A percentile compares a stretch with the other conserved stretches of the same genome.
Conservation (phyloP, 2,113 vertebrate species). For the Physeter macrocephalus region DNA sequence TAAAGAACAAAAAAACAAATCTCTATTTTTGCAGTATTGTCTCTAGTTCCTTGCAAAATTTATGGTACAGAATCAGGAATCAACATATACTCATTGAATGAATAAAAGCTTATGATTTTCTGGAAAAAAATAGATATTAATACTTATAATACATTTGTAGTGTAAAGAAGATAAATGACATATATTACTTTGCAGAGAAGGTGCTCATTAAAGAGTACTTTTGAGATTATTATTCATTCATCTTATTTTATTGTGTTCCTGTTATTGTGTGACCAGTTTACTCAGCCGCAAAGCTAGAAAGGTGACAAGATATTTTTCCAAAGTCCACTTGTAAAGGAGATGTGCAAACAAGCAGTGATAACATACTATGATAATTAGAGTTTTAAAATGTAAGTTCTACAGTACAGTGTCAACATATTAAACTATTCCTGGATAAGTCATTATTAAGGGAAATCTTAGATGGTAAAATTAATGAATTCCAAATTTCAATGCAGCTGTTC, state of each 20-base stretch:
- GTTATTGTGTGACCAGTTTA: background rate
- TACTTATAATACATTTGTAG: background rate
- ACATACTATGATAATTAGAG: background rate
- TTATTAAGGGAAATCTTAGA: background rate
- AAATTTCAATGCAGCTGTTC: background rate
- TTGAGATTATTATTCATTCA: background rate
- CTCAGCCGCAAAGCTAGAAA: background rate
- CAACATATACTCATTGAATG: background rate
- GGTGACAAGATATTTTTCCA: background rate
- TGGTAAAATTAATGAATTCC: conserved; percentile 5
- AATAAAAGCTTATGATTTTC: background rate
- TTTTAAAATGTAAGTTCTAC: background rate
- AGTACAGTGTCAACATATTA: background rate
- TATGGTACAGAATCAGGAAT: background rate
- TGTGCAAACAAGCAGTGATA: background rate
- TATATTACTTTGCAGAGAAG: background rate
- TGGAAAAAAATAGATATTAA: background rate
- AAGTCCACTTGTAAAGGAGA: background rate
- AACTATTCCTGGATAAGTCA: conserved; percentile 6
- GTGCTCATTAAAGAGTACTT: background rate
- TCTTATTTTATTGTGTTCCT: background rate
- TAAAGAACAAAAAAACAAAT: background rate
- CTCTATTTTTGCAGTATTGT: background rate
- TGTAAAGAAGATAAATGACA: background rate
- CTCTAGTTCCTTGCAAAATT: background rate